A percentile compares a stretch with the other conserved stretches of the same genome.
These are phyloP conservation scores for Carassius auratus DNA, from an alignment of 2,113 vertebrate genomes.

Conservation along the genomic window DNA sequence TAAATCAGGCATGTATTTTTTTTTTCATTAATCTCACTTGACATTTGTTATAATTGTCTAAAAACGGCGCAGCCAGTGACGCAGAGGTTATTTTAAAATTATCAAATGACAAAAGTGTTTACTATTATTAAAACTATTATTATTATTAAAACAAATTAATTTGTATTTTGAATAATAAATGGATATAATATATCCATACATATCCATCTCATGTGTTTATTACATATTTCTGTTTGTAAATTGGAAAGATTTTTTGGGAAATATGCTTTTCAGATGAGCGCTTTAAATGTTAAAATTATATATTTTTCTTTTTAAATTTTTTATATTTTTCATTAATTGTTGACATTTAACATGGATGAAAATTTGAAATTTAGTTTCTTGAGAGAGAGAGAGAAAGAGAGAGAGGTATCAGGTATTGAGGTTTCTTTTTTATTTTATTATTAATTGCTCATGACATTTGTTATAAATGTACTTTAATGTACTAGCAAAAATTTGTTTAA, in stretches of 20 bases:
- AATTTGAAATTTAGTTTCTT: too few species aligned
- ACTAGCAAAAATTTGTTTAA: too few species aligned
- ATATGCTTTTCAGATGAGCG: neutral
- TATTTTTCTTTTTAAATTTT: neutral
- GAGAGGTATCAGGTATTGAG: too few species aligned
- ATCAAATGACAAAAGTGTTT: neutral
- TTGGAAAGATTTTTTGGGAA: neutral
- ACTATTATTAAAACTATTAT: neutral
- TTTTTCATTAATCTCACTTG: neutral
- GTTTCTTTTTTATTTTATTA: too few species aligned
- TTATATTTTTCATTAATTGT: neutral
- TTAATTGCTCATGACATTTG: too few species aligned
- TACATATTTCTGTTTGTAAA: neutral
- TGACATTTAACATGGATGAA: too few species aligned
- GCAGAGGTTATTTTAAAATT: too few species aligned
- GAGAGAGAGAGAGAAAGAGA: too few species aligned
- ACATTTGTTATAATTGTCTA: neutral
- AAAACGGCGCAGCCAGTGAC: too few species aligned
- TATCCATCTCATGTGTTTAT: neutral
- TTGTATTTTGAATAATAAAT: neutral
- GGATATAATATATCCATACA: neutral
- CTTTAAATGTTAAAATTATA: neutral
- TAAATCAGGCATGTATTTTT: neutral
- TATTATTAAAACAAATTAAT: neutral
- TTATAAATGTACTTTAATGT: too few species aligned